Base-by-base conservation (phyloP, 2,113 vertebrate species). In the Zonotrichia leucophrys region DNA sequence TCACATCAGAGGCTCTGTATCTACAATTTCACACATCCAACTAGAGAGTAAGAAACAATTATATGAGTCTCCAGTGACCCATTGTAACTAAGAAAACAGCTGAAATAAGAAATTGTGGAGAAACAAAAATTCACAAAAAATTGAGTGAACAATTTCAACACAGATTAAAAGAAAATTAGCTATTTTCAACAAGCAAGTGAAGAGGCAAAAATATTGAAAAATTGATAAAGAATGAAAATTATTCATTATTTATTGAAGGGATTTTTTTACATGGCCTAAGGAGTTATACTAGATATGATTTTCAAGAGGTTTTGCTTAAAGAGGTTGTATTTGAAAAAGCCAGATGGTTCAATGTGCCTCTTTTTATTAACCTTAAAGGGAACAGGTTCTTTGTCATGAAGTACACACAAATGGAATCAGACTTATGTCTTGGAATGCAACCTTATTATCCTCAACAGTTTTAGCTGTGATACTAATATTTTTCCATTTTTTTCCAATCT, bases 11-110 rank as follows among this genome's bases (percentile, higher is more conserved):
- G 91, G 28, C 63, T 86, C 88, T 94, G 68, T 88, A 93, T 81
- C 88, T 96, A 89, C 90, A 96, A 81, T 94, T 91, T 93, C 62
- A 81, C 77, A 95, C 80, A 79, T 84, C 73, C 90, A 95, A 22
- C 73, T 55, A 75, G 86, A 94, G 86, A 87, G 67, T 92, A 89
- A 87, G 86, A 92, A 95, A 93, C 66, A 87, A 89, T 84, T 88
- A 75, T 74, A 86, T 84, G 90, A 82, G 93, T 83, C 94, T 90
- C 92, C 62, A 72, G 62, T 92, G 94, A 84, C 77, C 64, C 83
- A 94, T 28, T 16, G 1, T 72, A 82, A 56, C 52, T 82, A 90
- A 86, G 64, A 93, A 94, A 93, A 83, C 63, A 88, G 41, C 64
- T 35, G 47, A 93, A 93, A 75, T 78, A 94, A 49, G 83, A 87